phyloP scores from a whole-genome alignment of 1,140 invertebrate species.

The Drosophila burlai region DNA sequence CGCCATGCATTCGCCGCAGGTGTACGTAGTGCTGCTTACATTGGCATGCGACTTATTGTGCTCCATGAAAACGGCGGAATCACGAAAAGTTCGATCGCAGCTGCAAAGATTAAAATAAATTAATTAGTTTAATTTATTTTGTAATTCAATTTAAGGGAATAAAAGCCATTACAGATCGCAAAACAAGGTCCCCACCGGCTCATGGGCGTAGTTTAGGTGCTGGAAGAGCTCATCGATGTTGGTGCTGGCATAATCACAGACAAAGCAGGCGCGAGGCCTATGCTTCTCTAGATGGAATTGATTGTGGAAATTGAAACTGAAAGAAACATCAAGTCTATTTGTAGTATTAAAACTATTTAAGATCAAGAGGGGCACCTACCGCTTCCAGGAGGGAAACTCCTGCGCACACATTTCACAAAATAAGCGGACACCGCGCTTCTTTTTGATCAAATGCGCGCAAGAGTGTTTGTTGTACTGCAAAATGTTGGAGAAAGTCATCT shows the following conservation, averaged over 20 bases:
- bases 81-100: constrained; percentile 77
- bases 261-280: constrained; percentile 68
- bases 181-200: constrained; percentile 59
- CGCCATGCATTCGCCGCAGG: constrained; percentile 59
- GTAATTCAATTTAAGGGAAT: not conserved
- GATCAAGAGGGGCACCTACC: constrained; percentile 29
- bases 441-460: constrained; percentile 68
- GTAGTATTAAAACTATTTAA: not conserved
- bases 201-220: constrained; percentile 74
- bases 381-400: constrained; percentile 79
- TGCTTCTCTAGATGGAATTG: constrained; percentile 79
- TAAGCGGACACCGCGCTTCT: constrained; percentile 51
- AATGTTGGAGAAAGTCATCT: constrained; percentile 74
- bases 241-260: constrained; percentile 61
- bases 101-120: constrained; percentile 20
- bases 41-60: constrained; percentile 70
- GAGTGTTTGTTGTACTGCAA: constrained; percentile 79
- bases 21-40: constrained; percentile 49
- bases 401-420: constrained; percentile 70
- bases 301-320: constrained; percentile 75
- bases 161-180: constrained; percentile 61
- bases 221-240: constrained; percentile 77
- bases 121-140: not conserved
- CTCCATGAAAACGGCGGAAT: constrained; percentile 46
- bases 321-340: not conserved